phyloP scores from a whole-genome alignment of 1,140 invertebrate genomes.

The Drosophila serrata region DNA sequence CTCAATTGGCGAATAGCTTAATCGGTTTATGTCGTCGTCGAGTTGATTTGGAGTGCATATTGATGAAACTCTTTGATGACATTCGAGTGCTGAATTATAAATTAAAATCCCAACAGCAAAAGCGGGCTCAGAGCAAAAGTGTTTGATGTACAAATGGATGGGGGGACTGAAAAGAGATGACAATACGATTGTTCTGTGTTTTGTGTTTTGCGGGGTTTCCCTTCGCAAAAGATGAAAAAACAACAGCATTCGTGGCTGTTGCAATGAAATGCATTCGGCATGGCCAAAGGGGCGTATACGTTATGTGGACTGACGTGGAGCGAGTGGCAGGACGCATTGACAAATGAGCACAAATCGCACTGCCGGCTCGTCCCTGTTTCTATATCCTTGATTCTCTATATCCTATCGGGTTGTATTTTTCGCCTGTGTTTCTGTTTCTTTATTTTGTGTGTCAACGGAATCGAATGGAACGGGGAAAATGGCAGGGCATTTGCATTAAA shows the following conservation, averaged over 20 bases:
- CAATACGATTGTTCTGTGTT: slow-evolving; percentile 55
- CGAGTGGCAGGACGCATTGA: slow-evolving; percentile 40
- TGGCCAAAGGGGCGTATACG: slow-evolving; percentile 58
- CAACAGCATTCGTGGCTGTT: slow-evolving; percentile 19
- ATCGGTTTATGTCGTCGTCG: slow-evolving; percentile 28
- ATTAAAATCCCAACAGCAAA: slow-evolving; percentile 60
- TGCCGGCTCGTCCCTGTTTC: slow-evolving; percentile 44
- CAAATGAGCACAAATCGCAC: slow-evolving; percentile 71
- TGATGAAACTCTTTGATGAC: slow-evolving; percentile 41
- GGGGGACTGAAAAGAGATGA: slow-evolving; percentile 25
- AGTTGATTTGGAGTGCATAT: slow-evolving; percentile 37
- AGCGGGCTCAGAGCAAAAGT: slow-evolving; percentile 15
- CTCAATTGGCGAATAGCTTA: slow-evolving; percentile 26
- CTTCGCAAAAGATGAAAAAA: slow-evolving; percentile 7
- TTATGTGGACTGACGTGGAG: slow-evolving; percentile 61
- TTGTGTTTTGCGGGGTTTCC: slow-evolving; percentile 46
- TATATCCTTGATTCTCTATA: slow-evolving; percentile 24
- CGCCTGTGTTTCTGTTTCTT: slow-evolving; percentile 3
- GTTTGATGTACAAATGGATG: slow-evolving; percentile 43
- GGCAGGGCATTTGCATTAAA: slow-evolving; percentile 37
- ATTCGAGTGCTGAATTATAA: slow-evolving; percentile 55
- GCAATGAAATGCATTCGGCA: slow-evolving; percentile 11
- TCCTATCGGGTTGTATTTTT: slow-evolving; percentile 12
- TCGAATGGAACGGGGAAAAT: slow-evolving; percentile 16
- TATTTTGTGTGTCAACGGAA: slow-evolving; percentile 37